These are phyloP conservation scores for Plebejus melissa DNA, from an alignment of 2,888 invertebrate genomes.

Conservation along the genomic window DNA sequence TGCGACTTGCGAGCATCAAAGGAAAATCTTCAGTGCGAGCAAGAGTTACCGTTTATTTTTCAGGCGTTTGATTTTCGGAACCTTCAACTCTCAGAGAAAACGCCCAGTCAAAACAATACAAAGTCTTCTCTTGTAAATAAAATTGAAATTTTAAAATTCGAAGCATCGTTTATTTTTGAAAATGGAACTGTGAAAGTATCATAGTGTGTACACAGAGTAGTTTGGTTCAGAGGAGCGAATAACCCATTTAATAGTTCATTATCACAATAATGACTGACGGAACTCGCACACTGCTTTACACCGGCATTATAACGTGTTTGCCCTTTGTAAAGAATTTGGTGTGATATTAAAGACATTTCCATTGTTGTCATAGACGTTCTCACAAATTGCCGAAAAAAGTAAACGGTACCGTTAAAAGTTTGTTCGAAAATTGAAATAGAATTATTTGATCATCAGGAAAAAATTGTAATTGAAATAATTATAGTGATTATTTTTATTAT, in stretches of 20 bases:
- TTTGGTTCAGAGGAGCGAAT: slow-evolving; percentile 16
- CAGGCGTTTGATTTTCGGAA: too few relatives aligned
- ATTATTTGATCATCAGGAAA: neutral
- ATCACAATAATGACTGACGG: slow-evolving; percentile 1
- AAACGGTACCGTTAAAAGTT: neutral
- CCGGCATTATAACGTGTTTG: neutral
- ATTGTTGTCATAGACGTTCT: neutral
- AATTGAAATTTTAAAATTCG: neutral
- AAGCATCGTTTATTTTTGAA: neutral
- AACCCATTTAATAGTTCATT: slow-evolving; percentile 16
- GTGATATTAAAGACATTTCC: neutral
- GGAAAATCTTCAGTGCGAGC: too few relatives aligned
- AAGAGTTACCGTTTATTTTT: too few relatives aligned
- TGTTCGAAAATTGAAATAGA: neutral
- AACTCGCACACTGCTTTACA: neutral
- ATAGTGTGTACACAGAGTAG: slow-evolving; percentile 5
- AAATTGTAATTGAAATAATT: too few relatives aligned
- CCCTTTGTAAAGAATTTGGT: neutral
- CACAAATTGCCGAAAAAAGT: neutral
- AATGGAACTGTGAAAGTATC: neutral
- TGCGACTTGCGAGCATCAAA: too few relatives aligned
- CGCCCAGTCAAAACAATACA: too few relatives aligned
- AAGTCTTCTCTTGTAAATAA: neutral
- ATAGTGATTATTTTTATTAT: too few relatives aligned
- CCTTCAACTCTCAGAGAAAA: too few relatives aligned